Percentiles rank a stretch among this genome's conserved stretches.
These are phyloP conservation scores for Peromyscus leucopus DNA, from an alignment of 2,113 vertebrate species.

Conservation along the genomic window DNA sequence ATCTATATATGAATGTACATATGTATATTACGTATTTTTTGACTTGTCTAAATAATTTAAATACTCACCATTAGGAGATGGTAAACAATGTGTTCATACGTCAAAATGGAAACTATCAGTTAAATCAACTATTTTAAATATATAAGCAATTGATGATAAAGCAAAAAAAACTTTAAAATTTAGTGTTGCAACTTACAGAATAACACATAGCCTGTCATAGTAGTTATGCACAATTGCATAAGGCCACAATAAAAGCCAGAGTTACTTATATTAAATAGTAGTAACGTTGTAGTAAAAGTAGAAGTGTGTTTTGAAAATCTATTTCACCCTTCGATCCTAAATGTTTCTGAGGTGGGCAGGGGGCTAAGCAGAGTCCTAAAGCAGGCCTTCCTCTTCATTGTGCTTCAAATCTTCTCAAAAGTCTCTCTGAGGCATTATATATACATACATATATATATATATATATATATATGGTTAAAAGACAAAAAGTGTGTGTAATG, in stretches of 20 bases:
- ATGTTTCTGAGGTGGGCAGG: background rate
- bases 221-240: background rate
- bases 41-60: background rate
- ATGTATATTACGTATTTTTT: background rate
- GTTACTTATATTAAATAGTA: background rate
- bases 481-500: background rate
- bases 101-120: background rate
- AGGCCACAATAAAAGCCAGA: background rate
- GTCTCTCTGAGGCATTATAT: background rate
- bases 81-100: background rate
- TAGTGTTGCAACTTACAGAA: background rate
- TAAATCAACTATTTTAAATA: background rate
- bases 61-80: background rate
- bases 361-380: background rate
- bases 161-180: background rate
- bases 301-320: background rate
- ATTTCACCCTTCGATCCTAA: background rate
- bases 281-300: background rate
- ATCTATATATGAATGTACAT: background rate
- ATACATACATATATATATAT: background rate
- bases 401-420: background rate
- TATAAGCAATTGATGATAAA: background rate
- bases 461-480: background rate
- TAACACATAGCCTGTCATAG: background rate
- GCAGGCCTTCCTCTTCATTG: background rate